A percentile compares a stretch with the other conserved stretches of the same genome.
Conservation (phyloP, 2,113 vertebrate genomes). For the Hemichromis elongatus region DNA sequence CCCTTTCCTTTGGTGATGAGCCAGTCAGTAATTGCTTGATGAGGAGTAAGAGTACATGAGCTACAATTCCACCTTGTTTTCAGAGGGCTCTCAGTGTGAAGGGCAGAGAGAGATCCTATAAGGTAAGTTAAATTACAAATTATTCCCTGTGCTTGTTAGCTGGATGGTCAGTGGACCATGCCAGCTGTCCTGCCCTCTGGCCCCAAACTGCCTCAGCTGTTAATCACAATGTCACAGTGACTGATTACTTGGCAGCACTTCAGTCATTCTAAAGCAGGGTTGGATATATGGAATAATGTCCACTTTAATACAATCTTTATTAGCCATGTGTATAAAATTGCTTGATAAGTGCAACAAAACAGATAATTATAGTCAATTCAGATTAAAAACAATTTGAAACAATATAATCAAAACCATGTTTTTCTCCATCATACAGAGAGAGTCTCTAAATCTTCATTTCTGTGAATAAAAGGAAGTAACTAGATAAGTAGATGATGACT, state of each 20-base stretch:
- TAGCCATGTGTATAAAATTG: not conserved
- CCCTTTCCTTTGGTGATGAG: constrained; percentile 50
- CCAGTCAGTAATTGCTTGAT: constrained; percentile 62
- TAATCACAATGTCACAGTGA: constrained; percentile 53
- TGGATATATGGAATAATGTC: not conserved
- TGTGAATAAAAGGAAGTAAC: not conserved
- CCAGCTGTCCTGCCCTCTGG: constrained; percentile 49
- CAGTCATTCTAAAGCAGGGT: not conserved
- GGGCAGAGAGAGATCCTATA: constrained; percentile 57
- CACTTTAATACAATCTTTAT: not conserved
- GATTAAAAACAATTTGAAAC: not conserved
- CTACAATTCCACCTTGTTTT: constrained; percentile 54
- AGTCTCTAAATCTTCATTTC: not conserved
- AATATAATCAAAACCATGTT: not conserved
- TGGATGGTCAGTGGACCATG: constrained; percentile 38
- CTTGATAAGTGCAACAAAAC: not conserved
- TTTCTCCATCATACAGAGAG: not conserved
- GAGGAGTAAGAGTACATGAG: constrained; percentile 36
- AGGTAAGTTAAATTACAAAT: constrained; percentile 65
- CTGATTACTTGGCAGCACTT: constrained; percentile 41
- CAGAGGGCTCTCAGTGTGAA: constrained; percentile 64
- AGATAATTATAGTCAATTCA: not conserved
- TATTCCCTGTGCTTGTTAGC: constrained; percentile 53
- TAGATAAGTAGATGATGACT: constrained; percentile 32
- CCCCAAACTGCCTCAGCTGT: constrained; percentile 8